These are phyloP conservation scores for Cebus imitator DNA, from an alignment of 2,113 vertebrate species.

Conservation along the genomic window DNA sequence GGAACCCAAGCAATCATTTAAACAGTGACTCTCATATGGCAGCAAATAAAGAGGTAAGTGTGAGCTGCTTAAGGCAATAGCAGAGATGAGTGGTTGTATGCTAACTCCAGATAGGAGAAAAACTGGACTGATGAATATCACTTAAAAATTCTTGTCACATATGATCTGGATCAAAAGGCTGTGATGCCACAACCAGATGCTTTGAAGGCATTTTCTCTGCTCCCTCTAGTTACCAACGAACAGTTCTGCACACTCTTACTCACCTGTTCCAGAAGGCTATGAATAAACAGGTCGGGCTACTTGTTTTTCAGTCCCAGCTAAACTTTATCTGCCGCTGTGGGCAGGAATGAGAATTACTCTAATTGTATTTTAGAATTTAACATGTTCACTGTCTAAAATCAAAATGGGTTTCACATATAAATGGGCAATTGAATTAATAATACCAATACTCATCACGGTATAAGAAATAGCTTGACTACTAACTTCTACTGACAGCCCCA, in stretches of 20 bases:
- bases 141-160: background rate
- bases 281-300: background rate
- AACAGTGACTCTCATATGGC: background rate
- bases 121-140: background rate
- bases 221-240: background rate
- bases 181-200: background rate
- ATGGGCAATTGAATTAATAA: background rate
- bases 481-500: background rate
- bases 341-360: background rate
- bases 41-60: background rate
- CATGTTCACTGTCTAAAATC: background rate
- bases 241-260: background rate
- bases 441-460: background rate
- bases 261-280: background rate
- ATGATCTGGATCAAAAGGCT: background rate
- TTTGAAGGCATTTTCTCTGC: background rate
- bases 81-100: background rate
- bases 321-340: background rate
- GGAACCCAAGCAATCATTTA: background rate
- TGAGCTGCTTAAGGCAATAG: background rate
- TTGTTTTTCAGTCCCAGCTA: background rate
- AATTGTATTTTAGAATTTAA: background rate
- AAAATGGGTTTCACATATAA: background rate
- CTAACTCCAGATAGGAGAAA: background rate
- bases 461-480: background rate